Percentiles rank a stretch among this genome's conserved stretches.
Evolutionary conservation across 2,888 invertebrate genomes (phyloP).

Genomic region (Trisateles emortualis): DNA sequence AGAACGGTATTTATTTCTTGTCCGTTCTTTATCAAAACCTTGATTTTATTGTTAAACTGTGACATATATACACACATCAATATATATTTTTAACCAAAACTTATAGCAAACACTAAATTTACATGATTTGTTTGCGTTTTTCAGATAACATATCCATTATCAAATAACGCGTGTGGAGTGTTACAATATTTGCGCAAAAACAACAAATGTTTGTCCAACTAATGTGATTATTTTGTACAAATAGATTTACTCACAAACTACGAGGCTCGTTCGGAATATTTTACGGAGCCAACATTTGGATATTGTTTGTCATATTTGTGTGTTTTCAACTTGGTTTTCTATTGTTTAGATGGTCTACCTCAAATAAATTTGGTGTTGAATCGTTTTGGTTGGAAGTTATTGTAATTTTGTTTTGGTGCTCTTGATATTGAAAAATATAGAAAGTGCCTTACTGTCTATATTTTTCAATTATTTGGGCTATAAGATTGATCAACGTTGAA

Average conservation of each 20-base stretch:
- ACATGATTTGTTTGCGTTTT: too few relatives aligned
- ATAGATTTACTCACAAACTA: slow-evolving; percentile 38
- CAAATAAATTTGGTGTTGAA: slow-evolving; percentile 30
- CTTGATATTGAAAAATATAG: too few relatives aligned
- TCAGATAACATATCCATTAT: slow-evolving; percentile 25
- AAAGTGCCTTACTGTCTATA: too few relatives aligned
- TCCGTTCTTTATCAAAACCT: too few relatives aligned
- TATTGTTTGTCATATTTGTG: slow-evolving; percentile 37
- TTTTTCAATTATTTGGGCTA: too few relatives aligned
- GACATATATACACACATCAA: too few relatives aligned
- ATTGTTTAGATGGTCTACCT: slow-evolving; percentile 22
- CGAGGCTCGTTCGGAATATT: slow-evolving; percentile 30
- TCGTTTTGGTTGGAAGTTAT: slow-evolving; percentile 27
- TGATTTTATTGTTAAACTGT: too few relatives aligned
- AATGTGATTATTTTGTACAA: slow-evolving; percentile 59
- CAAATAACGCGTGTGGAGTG: slow-evolving; percentile 30
- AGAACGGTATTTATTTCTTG: too few relatives aligned
- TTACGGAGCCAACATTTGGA: slow-evolving; percentile 35
- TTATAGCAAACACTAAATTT: too few relatives aligned
- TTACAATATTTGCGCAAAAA: slow-evolving; percentile 48
- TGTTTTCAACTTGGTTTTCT: slow-evolving; percentile 24
- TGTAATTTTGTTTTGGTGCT: slow-evolving; percentile 8
- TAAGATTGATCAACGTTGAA: too few relatives aligned
- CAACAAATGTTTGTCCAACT: slow-evolving; percentile 52
- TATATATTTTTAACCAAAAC: neutral